Percentiles rank a stretch among this genome's conserved stretches.
Evolutionary conservation across 2,113 vertebrate species (phyloP).

Genomic region (Silurus asotus): DNA sequence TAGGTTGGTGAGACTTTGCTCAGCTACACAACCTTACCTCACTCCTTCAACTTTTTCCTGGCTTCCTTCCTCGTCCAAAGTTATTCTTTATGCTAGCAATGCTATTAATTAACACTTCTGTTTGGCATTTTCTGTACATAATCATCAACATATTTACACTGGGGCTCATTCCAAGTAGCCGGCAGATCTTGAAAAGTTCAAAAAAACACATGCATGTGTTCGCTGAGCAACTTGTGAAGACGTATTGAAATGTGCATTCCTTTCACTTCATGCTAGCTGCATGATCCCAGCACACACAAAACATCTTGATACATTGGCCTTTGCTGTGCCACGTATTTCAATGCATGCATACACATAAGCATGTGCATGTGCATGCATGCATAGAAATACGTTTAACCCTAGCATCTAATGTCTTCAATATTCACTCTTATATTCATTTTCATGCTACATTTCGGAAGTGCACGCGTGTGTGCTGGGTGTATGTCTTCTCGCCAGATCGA

Average conservation of each 20-base stretch:
- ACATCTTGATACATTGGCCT: neutral
- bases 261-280: constrained; percentile 23
- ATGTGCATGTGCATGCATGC: no score
- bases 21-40: constrained; percentile 15
- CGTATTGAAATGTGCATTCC: constrained; percentile 36
- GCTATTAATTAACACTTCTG: neutral
- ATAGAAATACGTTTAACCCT: neutral
- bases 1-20: constrained; percentile 68
- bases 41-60: neutral
- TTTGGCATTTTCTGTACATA: neutral
- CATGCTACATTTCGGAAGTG: neutral
- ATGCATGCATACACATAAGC: neutral
- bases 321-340: neutral
- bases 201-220: constrained; percentile 6
- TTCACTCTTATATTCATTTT: neutral
- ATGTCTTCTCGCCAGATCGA: constrained; percentile 61
- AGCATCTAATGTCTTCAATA: neutral
- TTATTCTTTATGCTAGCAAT: neutral
- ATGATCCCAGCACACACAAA: neutral
- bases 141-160: constrained; percentile 3
- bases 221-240: neutral
- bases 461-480: constrained; percentile 59
- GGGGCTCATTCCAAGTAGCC: neutral
- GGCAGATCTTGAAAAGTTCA: neutral
- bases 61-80: neutral